Evolutionary conservation across 2,797 vertebrate genomes (phyloP), one percentile per base, ranked within the genome.

Genomic region (Pseudopleuronectes americanus): DNA sequence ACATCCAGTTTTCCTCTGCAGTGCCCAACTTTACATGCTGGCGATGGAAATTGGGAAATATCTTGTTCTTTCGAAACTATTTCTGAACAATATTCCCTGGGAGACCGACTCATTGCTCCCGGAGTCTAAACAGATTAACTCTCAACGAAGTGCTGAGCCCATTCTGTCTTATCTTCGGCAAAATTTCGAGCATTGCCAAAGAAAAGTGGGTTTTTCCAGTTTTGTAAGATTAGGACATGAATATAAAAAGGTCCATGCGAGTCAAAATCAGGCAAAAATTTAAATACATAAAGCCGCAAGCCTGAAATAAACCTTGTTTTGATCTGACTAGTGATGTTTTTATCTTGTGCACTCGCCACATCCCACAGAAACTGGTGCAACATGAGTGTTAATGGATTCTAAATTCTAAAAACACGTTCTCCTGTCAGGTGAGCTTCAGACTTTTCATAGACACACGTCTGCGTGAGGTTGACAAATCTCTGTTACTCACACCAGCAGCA

Each of bases 401-500:
- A 23, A 21, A 22, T 16, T 13, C 38, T 13, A 9, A 45, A 17
- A 45, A 45, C 43, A 17, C 43, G 19, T 45, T 14, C 2, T 45
- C 13, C 13, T 19, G 17, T 6, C 6, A 14, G 13, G 13, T 43
- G 41, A 43, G 41, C 9, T 4, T 41, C 10, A 41, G 14, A 12
- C 38, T 1, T 4, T 41, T 14, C 2, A 13, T 3, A 4, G 26
- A 66, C 33, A 55, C 47, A 38, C 43, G n/a, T 57, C 55, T 67
- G 41, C 13, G 10, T 38, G 24, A 72, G 45, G 14, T 36, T 57
- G 58, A 43, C 49, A 75, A 65, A 69, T 57, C 49, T 38, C 17
- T 28, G 56, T 67, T 47, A 64, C 58, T 76, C 59, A 63, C 68
- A 28, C 64, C 58, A 81, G 64, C 53, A 68, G 77, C 70, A 86